phyloP scores from a whole-genome alignment of 2,113 vertebrate genomes.

The Mobula birostris region DNA sequence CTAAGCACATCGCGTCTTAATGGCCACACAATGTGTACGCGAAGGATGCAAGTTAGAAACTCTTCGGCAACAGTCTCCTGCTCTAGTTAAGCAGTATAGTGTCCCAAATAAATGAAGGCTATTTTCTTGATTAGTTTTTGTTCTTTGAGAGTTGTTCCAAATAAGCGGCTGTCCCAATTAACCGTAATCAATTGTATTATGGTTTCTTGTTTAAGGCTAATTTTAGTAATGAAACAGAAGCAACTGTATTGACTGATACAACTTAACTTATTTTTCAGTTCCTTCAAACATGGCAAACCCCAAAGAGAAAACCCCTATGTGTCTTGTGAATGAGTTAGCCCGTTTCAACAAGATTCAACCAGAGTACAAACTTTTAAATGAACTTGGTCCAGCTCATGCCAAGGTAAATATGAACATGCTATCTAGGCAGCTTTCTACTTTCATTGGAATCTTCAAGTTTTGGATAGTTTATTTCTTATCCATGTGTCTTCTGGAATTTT shows the following conservation, averaged over 20 bases:
- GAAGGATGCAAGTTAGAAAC: no score
- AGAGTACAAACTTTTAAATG: conserved; percentile 85
- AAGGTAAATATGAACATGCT: conserved; percentile 64
- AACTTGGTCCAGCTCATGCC: conserved; percentile 86
- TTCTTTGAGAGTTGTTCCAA: no score
- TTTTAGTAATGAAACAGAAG: background rate
- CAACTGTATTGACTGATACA: conserved; percentile 30
- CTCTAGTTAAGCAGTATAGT: no score
- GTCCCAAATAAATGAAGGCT: no score
- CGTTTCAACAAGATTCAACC: conserved; percentile 93
- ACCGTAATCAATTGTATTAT: background rate
- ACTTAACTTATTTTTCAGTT: conserved; percentile 58
- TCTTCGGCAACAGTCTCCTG: no score
- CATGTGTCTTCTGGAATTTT: background rate
- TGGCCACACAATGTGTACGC: no score
- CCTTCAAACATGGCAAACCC: conserved; percentile 92
- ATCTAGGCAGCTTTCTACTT: background rate
- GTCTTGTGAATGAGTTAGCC: conserved; percentile 97
- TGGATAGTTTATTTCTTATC: background rate
- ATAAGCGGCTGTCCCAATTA: no score
- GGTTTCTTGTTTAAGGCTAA: background rate
- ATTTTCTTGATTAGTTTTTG: no score
- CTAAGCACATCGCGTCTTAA: no score
- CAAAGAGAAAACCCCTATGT: conserved; percentile 97
- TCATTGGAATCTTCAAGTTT: background rate